Evolutionary conservation across 2,888 invertebrate genomes (phyloP).

Genomic region (Brassicogethes aeneus): DNA sequence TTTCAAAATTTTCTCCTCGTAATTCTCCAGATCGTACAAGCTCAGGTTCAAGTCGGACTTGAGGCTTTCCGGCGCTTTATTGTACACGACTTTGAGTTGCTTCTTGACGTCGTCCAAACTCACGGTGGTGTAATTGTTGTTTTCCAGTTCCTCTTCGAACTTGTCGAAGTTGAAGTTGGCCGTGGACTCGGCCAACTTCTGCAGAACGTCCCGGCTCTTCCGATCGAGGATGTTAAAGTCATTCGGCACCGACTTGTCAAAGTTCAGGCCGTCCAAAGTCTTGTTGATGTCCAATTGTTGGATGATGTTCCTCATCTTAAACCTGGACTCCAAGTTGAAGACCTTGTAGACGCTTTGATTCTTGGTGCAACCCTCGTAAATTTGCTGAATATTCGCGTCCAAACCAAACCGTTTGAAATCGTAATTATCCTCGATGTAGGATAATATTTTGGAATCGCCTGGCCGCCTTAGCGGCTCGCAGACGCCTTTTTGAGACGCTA

Average conservation of each 20-base stretch:
- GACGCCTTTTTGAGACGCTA: conserved; percentile 56
- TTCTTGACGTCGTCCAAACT: conserved; percentile 51
- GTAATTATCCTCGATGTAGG: conserved; percentile 46
- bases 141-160: conserved; percentile 47
- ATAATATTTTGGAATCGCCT: conserved; percentile 53
- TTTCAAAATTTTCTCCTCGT: conserved; percentile 51
- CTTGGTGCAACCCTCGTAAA: conserved; percentile 48
- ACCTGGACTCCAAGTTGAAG: conserved; percentile 20
- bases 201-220: conserved; percentile 36
- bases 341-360: conserved; percentile 54
- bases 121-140: conserved; percentile 44
- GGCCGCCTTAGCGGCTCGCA: conserved; percentile 63
- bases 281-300: conserved; percentile 42
- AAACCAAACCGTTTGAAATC: conserved; percentile 30
- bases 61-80: conserved; percentile 28
- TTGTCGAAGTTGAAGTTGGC: conserved; percentile 62
- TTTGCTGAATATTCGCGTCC: neutral
- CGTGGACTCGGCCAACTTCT: conserved; percentile 55
- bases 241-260: conserved; percentile 33
- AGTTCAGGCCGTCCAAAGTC: conserved; percentile 47
- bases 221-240: conserved; percentile 17
- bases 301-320: conserved; percentile 28
- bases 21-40: conserved; percentile 45
- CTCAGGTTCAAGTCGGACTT: conserved; percentile 24
- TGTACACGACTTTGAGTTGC: conserved; percentile 46